A percentile compares a stretch with the other conserved stretches of the same genome.
phyloP scores from a whole-genome alignment of 2,888 invertebrate species.

The Amblyjoppa fuscipennis region DNA sequence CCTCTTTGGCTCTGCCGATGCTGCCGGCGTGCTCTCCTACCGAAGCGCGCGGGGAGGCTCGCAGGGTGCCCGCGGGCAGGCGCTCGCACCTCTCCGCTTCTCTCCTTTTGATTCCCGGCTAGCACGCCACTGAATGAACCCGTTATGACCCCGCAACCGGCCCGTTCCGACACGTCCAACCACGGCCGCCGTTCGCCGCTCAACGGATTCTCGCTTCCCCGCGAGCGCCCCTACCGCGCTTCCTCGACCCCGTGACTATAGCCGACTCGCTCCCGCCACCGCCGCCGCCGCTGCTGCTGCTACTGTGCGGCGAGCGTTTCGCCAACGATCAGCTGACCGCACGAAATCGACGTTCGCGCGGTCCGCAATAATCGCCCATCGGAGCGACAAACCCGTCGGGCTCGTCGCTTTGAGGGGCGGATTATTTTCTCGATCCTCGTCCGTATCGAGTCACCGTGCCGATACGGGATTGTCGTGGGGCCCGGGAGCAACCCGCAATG shows the following conservation, averaged over 20 bases:
- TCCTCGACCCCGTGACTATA: neutral
- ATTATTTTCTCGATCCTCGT: too few species aligned
- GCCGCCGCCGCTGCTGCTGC: too few species aligned
- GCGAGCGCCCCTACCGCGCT: neutral
- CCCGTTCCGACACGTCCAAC: constrained; percentile 58
- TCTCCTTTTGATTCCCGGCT: constrained; percentile 65
- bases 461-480: too few species aligned
- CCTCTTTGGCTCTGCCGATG: neutral
- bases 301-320: too few species aligned
- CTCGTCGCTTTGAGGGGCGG: too few species aligned
- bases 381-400: too few species aligned
- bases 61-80: constrained; percentile 19
- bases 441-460: too few species aligned
- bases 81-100: constrained; percentile 6
- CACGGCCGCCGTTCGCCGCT: constrained; percentile 45
- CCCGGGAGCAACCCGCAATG: too few species aligned
- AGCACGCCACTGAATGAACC: constrained; percentile 81
- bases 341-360: too few species aligned
- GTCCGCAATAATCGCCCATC: too few species aligned
- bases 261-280: too few species aligned
- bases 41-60: constrained; percentile 32
- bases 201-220: constrained; percentile 53
- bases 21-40: constrained; percentile 20
- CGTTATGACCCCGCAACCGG: constrained; percentile 75
- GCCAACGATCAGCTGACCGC: too few species aligned